Evolutionary conservation across 2,113 vertebrate genomes (phyloP), one percentile per base, ranked within the genome.

Genomic region (Nycticryphes semicollaris): DNA sequence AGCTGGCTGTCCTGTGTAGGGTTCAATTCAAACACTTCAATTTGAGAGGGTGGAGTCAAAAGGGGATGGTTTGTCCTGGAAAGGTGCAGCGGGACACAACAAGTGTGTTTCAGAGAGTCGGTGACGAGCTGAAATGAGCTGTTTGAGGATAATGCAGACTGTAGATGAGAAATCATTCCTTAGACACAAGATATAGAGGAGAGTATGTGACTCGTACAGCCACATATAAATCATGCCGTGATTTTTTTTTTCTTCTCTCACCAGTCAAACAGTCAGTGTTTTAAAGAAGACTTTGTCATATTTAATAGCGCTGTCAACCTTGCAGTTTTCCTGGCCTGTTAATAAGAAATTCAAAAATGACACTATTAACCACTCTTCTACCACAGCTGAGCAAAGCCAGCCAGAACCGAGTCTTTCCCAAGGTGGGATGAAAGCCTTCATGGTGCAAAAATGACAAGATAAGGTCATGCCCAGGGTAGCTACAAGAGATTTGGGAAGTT

Each of bases 251-350:
- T 92, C 67, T 35, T 45, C 22, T 87, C 56, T 31, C 60, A 91
- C 84, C 78, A 91, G 86, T 96, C 95, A 96, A 94, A 94, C 73
- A 96, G 81, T 82, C 95, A 94, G 77, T 97, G 87, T 92, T 95
- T 95, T 95, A 94, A 97, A 94, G 85, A 96, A 95, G 95, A 94
- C 94, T 97, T 95, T 96, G 96, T 95, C 96, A 96, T 97, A 96
- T 97, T 97, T 97, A 97, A 97, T 97, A 97, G 96, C 70, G 62
- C 93, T 97, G 96, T 96, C 95, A 98, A 77, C 91, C 90, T 94
- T 93, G 91, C 87, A 67, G 82, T 92, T 96, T 91, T 85, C 57
- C 90, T 84, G 85, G 45, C 39, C 87, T 88, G 70, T 91, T 97
- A 97, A 96, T 95, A 93, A 95, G 79, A 94, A 93, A 92, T 97